These are phyloP conservation scores for Hypselothyrea guttata DNA, from an alignment of 2,888 invertebrate genomes.

Conservation along the genomic window DNA sequence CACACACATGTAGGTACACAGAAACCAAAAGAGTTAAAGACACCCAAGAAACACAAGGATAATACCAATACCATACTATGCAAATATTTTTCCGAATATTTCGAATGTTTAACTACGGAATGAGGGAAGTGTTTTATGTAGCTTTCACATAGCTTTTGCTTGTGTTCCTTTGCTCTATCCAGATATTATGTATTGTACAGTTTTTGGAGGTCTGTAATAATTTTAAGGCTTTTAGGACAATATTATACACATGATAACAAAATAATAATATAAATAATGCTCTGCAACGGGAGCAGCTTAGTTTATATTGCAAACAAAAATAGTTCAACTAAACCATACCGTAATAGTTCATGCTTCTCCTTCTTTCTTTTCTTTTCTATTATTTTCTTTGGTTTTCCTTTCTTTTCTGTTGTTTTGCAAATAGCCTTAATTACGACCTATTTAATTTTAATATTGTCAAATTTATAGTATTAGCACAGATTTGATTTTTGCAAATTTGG, in stretches of 20 bases:
- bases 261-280: slow-evolving; percentile 23
- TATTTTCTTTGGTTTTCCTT: slow-evolving; percentile 25
- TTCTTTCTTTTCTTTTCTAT: slow-evolving; percentile 19
- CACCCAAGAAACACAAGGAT: slow-evolving; percentile 9
- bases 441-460: slow-evolving; percentile 47
- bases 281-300: slow-evolving; percentile 24
- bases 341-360: slow-evolving; percentile 13
- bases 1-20: slow-evolving; percentile 16
- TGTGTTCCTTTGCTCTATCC: slow-evolving; percentile 68
- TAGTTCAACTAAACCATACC: slow-evolving; percentile 28
- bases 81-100: slow-evolving; percentile 48
- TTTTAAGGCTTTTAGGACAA: slow-evolving; percentile 72
- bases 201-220: slow-evolving; percentile 40
- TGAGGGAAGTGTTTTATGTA: slow-evolving; percentile 45
- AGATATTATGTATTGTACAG: slow-evolving; percentile 50
- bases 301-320: slow-evolving; percentile 23
- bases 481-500: slow-evolving; percentile 70
- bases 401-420: slow-evolving; percentile 35
- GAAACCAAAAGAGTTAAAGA: slow-evolving; percentile 10
- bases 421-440: slow-evolving; percentile 36
- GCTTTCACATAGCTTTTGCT: slow-evolving; percentile 67
- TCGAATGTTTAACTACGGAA: slow-evolving; percentile 40
- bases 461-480: slow-evolving; percentile 62
- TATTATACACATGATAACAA: slow-evolving; percentile 54
- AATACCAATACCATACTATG: slow-evolving; percentile 31